Evolutionary conservation across 2,888 invertebrate genomes (phyloP).

Genomic region (Bombyx huttoni): DNA sequence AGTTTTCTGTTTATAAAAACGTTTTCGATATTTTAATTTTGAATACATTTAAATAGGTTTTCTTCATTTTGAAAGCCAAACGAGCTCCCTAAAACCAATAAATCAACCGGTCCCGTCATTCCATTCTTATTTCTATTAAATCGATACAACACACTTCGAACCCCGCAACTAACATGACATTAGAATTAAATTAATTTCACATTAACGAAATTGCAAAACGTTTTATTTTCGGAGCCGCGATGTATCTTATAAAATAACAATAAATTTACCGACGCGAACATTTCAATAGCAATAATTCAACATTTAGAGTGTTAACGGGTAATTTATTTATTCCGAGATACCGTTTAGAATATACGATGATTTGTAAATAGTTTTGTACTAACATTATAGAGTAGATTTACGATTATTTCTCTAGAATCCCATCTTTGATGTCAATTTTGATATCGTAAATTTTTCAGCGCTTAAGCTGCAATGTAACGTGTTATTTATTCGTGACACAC

Average conservation of each 20-base stretch:
- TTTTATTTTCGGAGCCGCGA: not conserved
- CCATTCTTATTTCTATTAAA: too few relatives aligned
- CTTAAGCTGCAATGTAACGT: constrained; percentile 45
- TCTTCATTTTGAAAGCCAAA: too few relatives aligned
- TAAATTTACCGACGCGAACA: not conserved
- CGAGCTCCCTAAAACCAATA: too few relatives aligned
- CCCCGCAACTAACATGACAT: too few relatives aligned
- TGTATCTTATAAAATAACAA: not conserved
- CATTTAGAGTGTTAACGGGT: not conserved
- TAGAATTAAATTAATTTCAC: not conserved
- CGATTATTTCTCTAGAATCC: constrained; percentile 2
- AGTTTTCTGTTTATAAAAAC: too few relatives aligned
- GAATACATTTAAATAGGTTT: too few relatives aligned
- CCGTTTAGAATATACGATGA: not conserved
- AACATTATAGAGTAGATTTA: not conserved
- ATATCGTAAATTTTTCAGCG: constrained; percentile 50
- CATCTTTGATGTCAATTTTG: constrained; percentile 61
- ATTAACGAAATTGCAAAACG: not conserved
- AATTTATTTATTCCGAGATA: not conserved
- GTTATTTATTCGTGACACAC: constrained; percentile 38
- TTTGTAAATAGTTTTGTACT: not conserved
- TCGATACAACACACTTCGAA: too few relatives aligned
- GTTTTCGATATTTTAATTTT: too few relatives aligned
- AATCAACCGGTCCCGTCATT: too few relatives aligned
- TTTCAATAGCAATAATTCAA: not conserved